A percentile compares a stretch with the other conserved stretches of the same genome.
phyloP scores from a whole-genome alignment of 2,888 invertebrate species.

The Stenurella melanura region DNA sequence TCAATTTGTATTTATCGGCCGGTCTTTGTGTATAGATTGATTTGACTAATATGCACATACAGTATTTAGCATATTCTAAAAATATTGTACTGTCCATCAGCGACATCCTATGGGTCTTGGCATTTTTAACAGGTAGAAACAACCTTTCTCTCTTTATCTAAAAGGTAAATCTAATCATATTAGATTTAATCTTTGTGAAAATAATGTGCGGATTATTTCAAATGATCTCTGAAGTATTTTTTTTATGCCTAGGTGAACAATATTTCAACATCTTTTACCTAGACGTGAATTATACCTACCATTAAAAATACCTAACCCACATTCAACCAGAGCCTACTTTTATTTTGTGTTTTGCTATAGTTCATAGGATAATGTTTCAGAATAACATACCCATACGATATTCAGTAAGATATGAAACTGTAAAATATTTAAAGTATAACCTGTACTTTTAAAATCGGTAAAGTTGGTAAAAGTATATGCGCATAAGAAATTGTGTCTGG shows the following conservation, averaged over 20 bases:
- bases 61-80: not conserved
- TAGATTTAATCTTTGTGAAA: constrained; percentile 18
- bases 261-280: not conserved
- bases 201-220: constrained; percentile 22
- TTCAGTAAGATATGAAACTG: no score
- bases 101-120: not conserved
- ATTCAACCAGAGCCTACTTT: not conserved
- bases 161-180: constrained; percentile 25
- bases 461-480: no score
- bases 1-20: no score
- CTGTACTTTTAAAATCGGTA: no score
- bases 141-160: constrained; percentile 23
- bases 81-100: not conserved
- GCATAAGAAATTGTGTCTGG: no score
- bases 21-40: no score
- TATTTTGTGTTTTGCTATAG: not conserved
- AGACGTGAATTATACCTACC: not conserved
- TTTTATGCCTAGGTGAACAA: not conserved
- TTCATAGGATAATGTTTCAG: not conserved
- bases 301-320: not conserved
- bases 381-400: no score
- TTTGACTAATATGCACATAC: no score
- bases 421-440: no score
- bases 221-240: constrained; percentile 15
- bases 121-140: constrained; percentile 15